A percentile compares a stretch with the other conserved stretches of the same genome.
Conservation (phyloP, 2,888 invertebrate species). For the Cryptops parisi region DNA sequence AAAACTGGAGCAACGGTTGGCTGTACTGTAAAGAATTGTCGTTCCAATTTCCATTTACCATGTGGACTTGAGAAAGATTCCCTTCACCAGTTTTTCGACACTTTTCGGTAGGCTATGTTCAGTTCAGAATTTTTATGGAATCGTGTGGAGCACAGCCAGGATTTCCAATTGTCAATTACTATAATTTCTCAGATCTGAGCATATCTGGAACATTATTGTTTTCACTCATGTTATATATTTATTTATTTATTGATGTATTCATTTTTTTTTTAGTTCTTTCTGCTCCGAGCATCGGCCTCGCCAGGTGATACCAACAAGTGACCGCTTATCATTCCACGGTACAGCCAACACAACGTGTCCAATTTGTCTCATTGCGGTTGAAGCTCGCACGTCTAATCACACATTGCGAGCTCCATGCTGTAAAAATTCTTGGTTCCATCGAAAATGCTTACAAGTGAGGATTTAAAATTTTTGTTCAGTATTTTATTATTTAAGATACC, state of each 20-base stretch:
- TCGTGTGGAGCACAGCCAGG: too few species aligned
- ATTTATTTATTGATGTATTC: too few species aligned
- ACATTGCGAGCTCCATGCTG: slow-evolving; percentile 63
- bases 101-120: slow-evolving; percentile 36
- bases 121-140: too few species aligned
- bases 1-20: slow-evolving; percentile 53
- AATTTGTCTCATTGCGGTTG: slow-evolving; percentile 51
- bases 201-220: too few species aligned
- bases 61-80: slow-evolving; percentile 52
- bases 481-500: not conserved
- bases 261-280: slow-evolving; percentile 42
- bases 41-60: slow-evolving; percentile 53
- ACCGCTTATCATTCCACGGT: slow-evolving; percentile 24
- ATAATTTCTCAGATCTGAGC: too few species aligned
- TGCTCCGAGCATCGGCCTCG: slow-evolving; percentile 45
- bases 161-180: too few species aligned
- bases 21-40: slow-evolving; percentile 49
- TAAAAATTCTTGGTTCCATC: slow-evolving; percentile 59
- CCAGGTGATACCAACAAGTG: slow-evolving; percentile 36
- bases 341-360: slow-evolving; percentile 38
- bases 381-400: slow-evolving; percentile 28
- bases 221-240: too few species aligned
- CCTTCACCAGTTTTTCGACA: slow-evolving; percentile 47
- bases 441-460: slow-evolving; percentile 49
- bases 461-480: not conserved